Base-by-base conservation (phyloP, 2,797 vertebrate genomes). In the Babyrousa celebensis region DNA sequence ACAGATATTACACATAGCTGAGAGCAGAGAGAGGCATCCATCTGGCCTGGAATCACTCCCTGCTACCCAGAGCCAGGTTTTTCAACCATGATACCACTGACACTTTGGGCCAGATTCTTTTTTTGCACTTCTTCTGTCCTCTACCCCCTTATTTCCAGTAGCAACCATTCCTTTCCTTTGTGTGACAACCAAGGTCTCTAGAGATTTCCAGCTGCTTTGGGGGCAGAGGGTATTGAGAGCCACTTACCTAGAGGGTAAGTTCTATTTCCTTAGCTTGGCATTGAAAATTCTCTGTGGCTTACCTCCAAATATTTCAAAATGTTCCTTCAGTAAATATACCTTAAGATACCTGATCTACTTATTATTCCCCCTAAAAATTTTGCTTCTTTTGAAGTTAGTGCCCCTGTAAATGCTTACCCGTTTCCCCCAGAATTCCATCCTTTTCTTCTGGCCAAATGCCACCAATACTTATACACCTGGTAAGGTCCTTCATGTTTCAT, bases 1-100 rank as follows among this genome's bases (percentile, higher is more conserved):
- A 74, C 29, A 52, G 43, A 25, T 0, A 0, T 23, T 48, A 29
- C 0, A 0, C 0, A 0, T 17, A 87, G 29, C 25, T 94, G 71
- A 82, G 56, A 68, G 80, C 62, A 82, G 60, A 88, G 32, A 65
- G 68, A 83, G 15, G 89, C 92, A 89, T 48, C 43, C 43, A 10
- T 48, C 91, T 40, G 65, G 29, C 40, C 68, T 89, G 83, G 15
- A 86, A 48, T 75, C 1, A 0, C 15, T 92, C 62, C 25, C 65
- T 12, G 15, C 87, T 87, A 54, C 56, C 29, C 70, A 18, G 65
- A 83, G 23, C 68, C 6, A 79, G 29, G 7, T 86, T 96, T 95
- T 85, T 92, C 43, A 91, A 23, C 15, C 10, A 6, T 60, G 23
- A 10, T 1, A 12, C 40, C 71, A 10, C 32, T 43, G 21, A 60